A percentile compares a stretch with the other conserved stretches of the same genome.
These are phyloP conservation scores for Vulpes ferrilata DNA, from an alignment of 2,113 vertebrate genomes.

Conservation along the genomic window DNA sequence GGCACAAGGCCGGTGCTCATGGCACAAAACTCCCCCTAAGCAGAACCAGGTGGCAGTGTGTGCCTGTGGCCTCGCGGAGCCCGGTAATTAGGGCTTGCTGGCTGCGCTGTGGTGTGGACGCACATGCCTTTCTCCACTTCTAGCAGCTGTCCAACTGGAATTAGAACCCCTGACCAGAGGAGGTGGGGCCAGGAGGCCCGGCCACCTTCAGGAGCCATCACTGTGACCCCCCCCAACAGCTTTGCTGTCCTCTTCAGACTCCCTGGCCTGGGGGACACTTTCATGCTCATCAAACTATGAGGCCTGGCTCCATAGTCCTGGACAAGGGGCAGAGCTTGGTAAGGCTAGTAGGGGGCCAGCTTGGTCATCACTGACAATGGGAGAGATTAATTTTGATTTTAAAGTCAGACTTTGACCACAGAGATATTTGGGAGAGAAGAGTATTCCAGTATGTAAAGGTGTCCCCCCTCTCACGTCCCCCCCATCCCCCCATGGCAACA, in stretches of 20 bases:
- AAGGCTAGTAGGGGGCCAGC: neutral
- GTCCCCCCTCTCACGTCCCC: accelerated
- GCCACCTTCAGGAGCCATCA: neutral
- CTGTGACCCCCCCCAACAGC: neutral
- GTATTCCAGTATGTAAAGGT: neutral
- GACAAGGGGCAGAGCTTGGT: neutral
- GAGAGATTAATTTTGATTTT: neutral
- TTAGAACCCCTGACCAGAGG: neutral
- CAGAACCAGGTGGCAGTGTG: slow-evolving; percentile 64
- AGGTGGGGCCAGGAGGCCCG: neutral
- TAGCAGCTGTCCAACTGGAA: neutral
- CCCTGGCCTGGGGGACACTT: neutral
- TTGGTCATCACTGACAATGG: neutral
- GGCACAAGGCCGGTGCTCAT: neutral
- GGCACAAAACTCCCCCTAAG: slow-evolving; percentile 45
- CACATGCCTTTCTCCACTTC: neutral
- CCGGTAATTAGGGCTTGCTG: neutral
- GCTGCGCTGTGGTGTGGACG: neutral
- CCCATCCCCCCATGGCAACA: too few relatives aligned
- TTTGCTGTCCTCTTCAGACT: neutral
- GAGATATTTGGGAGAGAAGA: neutral
- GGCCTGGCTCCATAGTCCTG: neutral
- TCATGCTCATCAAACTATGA: neutral
- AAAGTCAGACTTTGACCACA: slow-evolving; percentile 16
- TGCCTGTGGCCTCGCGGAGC: neutral